Evolutionary conservation across 2,888 invertebrate species (phyloP).

Genomic region (Himalopsyche anomala): DNA sequence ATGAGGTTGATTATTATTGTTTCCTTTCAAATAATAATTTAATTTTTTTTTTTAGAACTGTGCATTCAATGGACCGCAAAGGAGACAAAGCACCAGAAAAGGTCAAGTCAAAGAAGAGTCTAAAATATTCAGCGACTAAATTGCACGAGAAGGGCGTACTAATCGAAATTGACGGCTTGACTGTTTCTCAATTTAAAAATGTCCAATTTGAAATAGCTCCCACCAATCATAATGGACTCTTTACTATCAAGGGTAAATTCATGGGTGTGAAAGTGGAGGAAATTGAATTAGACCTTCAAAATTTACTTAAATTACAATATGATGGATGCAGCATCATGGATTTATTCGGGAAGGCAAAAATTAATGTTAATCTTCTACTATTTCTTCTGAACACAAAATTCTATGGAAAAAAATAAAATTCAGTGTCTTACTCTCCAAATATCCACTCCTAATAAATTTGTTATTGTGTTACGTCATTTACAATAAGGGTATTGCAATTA

Average conservation of each 20-base stretch:
- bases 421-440: background rate
- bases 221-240: conserved; percentile 81
- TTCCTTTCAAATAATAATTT: no score
- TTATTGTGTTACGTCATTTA: background rate
- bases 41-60: conserved; percentile 72
- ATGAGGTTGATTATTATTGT: no score
- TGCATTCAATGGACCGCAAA: conserved; percentile 74
- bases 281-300: conserved; percentile 83
- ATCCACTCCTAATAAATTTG: background rate
- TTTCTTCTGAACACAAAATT: conserved; percentile 87
- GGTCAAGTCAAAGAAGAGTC: conserved; percentile 77
- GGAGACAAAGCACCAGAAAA: conserved; percentile 69
- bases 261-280: conserved; percentile 87
- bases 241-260: conserved; percentile 84
- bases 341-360: conserved; percentile 86
- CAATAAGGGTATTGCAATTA: background rate
- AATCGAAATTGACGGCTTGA: conserved; percentile 82
- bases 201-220: conserved; percentile 85
- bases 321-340: conserved; percentile 86
- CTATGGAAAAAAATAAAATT: conserved; percentile 76
- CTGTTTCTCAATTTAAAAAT: conserved; percentile 83
- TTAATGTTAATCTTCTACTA: conserved; percentile 86
- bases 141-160: conserved; percentile 84
- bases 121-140: conserved; percentile 83
- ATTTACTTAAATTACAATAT: conserved; percentile 85